Conservation (phyloP, 2,888 invertebrate genomes). For the Polydrusus pterygomalis region DNA sequence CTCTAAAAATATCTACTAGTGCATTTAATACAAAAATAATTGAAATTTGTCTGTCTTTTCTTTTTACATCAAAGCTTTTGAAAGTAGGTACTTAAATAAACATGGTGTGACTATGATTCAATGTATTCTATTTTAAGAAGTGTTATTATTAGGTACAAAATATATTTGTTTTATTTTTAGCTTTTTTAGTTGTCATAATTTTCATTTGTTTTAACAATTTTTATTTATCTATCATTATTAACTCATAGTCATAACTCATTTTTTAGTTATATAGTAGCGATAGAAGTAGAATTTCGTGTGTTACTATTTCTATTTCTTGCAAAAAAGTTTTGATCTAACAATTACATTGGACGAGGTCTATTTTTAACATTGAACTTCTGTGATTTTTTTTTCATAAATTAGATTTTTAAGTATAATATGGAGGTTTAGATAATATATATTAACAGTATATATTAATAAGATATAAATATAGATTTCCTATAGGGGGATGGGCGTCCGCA, state of each 20-base stretch:
- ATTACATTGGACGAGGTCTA: too few species aligned
- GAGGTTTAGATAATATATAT: too few species aligned
- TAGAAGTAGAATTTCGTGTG: too few species aligned
- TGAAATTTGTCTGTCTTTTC: neutral
- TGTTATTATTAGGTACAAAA: neutral
- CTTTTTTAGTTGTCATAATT: neutral
- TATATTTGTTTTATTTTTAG: neutral
- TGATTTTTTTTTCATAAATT: neutral
- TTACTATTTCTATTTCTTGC: too few species aligned
- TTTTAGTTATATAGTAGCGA: neutral
- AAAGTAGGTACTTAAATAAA: slow-evolving; percentile 13
- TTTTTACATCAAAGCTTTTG: slow-evolving; percentile 3
- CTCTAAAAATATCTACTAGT: slow-evolving; percentile 44
- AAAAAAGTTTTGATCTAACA: too few species aligned
- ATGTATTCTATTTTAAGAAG: slow-evolving; percentile 4
- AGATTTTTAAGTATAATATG: neutral
- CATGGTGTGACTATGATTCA: slow-evolving; percentile 1
- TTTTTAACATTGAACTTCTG: neutral
- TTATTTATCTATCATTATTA: neutral
- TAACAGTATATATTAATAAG: too few species aligned
- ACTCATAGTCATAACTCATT: slow-evolving; percentile 1
- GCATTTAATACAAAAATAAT: slow-evolving; percentile 8
- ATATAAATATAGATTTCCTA: too few species aligned
- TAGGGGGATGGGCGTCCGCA: too few species aligned
- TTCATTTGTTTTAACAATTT: neutral